These are phyloP conservation scores for Phenganax subtilis DNA, from an alignment of 92 coral and sea anemone genomes.

Conservation along the genomic window DNA sequence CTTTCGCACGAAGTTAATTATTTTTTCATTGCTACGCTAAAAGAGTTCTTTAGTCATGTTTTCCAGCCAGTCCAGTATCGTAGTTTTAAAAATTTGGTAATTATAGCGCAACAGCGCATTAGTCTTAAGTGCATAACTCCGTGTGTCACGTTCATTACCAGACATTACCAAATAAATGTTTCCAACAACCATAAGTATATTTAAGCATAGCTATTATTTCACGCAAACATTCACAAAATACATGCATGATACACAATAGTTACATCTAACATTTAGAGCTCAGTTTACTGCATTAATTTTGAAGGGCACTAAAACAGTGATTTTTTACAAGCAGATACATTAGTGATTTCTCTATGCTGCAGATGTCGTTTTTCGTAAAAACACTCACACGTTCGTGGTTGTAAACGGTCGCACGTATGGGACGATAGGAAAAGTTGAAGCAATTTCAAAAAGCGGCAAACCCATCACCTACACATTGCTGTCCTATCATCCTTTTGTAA, in stretches of 20 bases:
- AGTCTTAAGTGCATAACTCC: too few species aligned
- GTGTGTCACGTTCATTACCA: too few species aligned
- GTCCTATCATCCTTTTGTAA: slow-evolving; percentile 18
- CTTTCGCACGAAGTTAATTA: too few species aligned
- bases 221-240: too few species aligned
- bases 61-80: too few species aligned
- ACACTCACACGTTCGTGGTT: slow-evolving; percentile 26
- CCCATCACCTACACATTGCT: slow-evolving; percentile 26
- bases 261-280: background rate
- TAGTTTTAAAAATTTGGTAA: too few species aligned
- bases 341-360: background rate
- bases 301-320: background rate
- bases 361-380: slow-evolving; percentile 9
- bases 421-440: slow-evolving; percentile 24
- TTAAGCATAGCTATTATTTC: too few species aligned
- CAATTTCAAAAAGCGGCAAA: slow-evolving; percentile 24
- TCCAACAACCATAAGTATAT: too few species aligned
- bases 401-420: slow-evolving; percentile 26
- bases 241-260: background rate
- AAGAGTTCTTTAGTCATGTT: too few species aligned
- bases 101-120: too few species aligned
- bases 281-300: background rate
- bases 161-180: too few species aligned
- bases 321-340: background rate
- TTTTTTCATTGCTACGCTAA: too few species aligned